Evolutionary conservation across 2,113 vertebrate genomes (phyloP).

Genomic region (Syrmaticus mikado): DNA sequence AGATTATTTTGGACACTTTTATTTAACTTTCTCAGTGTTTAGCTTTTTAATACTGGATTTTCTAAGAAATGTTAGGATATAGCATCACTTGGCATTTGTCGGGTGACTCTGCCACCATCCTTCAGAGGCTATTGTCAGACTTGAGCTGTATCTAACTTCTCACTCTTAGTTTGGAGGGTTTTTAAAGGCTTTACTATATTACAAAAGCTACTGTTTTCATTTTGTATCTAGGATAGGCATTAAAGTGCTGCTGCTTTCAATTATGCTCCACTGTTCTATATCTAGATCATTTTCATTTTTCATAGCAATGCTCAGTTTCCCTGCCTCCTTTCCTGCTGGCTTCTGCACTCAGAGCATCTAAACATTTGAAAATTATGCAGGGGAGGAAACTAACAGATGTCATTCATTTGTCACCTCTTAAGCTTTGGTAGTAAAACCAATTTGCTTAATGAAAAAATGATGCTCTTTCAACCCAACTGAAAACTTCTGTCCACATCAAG

Average conservation of each 20-base stretch:
- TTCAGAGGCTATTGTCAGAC: not conserved
- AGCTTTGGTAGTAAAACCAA: slow-evolving; percentile 7
- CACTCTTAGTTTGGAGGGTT: not conserved
- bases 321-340: not conserved
- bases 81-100: not conserved
- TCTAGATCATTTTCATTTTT: slow-evolving; percentile 28
- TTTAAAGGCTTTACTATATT: slow-evolving; percentile 10
- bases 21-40: not conserved
- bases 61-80: not conserved
- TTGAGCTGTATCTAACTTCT: not conserved
- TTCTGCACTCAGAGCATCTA: slow-evolving; percentile 14
- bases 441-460: not conserved
- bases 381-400: not conserved
- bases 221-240: not conserved
- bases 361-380: not conserved
- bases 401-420: not conserved
- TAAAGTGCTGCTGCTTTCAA: slow-evolving; percentile 22
- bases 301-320: not conserved
- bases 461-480: not conserved
- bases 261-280: slow-evolving; percentile 5
- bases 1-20: not conserved
- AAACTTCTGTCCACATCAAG: not conserved
- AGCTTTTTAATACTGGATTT: not conserved
- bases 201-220: not conserved
- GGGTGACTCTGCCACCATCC: not conserved